Evolutionary conservation across 2,888 invertebrate species (phyloP).

Genomic region (Bursaphelenchus okinawaensis): DNA sequence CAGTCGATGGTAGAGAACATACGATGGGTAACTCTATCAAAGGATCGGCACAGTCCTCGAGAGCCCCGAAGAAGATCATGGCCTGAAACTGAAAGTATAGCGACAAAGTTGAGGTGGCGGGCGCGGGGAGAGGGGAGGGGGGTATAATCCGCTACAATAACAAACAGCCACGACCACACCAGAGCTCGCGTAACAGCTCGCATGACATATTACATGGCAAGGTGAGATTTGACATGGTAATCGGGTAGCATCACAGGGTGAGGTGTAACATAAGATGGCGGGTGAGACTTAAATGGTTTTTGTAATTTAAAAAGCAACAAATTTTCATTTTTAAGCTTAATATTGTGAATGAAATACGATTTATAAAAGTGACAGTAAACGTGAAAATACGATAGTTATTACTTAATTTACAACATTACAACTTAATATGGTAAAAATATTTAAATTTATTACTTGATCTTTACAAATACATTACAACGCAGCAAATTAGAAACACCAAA

Average conservation of each 20-base stretch:
- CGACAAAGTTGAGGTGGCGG: background rate
- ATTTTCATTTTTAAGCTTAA: too few species aligned
- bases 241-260: background rate
- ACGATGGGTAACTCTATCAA: background rate
- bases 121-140: background rate
- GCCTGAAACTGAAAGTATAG: slow-evolving; percentile 8
- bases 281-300: too few species aligned
- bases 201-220: background rate
- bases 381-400: too few species aligned
- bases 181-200: background rate
- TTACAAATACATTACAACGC: too few species aligned
- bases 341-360: too few species aligned
- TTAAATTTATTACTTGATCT: too few species aligned
- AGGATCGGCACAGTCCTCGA: slow-evolving; percentile 10
- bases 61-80: slow-evolving; percentile 15
- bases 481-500: too few species aligned
- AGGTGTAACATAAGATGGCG: too few species aligned
- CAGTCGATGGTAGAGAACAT: background rate
- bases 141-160: background rate
- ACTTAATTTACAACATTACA: too few species aligned
- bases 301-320: too few species aligned
- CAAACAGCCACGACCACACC: background rate
- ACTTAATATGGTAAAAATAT: too few species aligned
- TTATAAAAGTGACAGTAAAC: too few species aligned
- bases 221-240: background rate